Base-by-base conservation (phyloP, 2,888 invertebrate species). In the Diarsia rubi region DNA sequence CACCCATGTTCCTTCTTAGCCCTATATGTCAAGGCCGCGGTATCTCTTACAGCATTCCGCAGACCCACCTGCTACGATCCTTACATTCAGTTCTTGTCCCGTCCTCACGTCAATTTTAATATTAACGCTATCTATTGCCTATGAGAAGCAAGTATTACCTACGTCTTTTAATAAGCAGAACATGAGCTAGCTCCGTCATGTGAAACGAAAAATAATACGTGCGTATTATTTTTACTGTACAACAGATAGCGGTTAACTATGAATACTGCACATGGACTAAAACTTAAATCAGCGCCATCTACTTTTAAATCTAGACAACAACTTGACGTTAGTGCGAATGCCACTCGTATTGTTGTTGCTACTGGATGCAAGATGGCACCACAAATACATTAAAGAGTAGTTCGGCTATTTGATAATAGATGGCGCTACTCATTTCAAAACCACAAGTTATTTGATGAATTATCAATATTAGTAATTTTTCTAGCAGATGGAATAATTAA, bases 231-330 rank as follows among this genome's bases (percentile, higher is more conserved):
- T 68, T 3, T 6, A 21, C 19, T 16, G 0, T 60, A 24, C 24
- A 24, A 57, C 54, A 57, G 90, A 89, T 89, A 87, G 66, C 88
- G 37, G 5, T 78, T 69, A n/a, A n/a, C 1, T 12, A 0, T 0
- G 12, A 0, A 3, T 11, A 0, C 3, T 2, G 19, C 27, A 19
- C 3, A 9, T 57, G 0, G 0, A 0, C 1, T 12, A 5, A 27
- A 37, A 2, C 42, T 57, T 1, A n/a, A 19, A 12, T 9, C 1
- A 78, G 47, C 63, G 78, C 67, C 78, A 80, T 68, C 82, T 80
- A 47, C n/a, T 52, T 12, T 14, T 4, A 11, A 14, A 0, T 19
- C 0, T 1, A 1, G 1, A 21, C 6, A 82, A 9, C 14, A 44
- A 1, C 0, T n/a, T 8, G 1, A 42, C 1, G 2, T 16, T 31